A percentile compares a stretch with the other conserved stretches of the same genome.
Evolutionary conservation across 2,113 vertebrate species (phyloP).

Genomic region (Mesoclemmys tuberculata): DNA sequence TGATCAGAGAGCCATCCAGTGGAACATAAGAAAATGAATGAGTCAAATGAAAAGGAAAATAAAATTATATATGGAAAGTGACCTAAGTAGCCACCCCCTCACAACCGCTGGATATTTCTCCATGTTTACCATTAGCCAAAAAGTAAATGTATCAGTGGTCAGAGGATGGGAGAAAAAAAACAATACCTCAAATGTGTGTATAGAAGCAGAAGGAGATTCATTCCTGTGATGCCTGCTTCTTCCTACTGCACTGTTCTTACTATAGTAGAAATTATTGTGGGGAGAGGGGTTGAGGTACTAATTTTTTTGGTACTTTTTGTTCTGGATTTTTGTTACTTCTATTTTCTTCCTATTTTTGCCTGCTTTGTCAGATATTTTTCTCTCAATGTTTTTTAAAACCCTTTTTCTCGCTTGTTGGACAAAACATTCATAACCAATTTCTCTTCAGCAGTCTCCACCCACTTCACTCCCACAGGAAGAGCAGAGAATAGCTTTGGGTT

Average conservation of each 20-base stretch:
- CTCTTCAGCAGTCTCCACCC: background rate
- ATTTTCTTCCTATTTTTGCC: background rate
- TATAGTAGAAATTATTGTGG: background rate
- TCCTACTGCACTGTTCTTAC: background rate
- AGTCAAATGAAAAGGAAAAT: background rate
- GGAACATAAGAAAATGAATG: background rate
- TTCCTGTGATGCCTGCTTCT: background rate
- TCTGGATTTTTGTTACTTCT: background rate
- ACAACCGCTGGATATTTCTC: background rate
- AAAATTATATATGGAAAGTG: background rate
- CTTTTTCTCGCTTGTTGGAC: background rate
- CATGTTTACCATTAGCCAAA: background rate
- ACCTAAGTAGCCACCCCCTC: background rate
- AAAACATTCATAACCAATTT: background rate
- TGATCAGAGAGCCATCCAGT: background rate
- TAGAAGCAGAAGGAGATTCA: background rate
- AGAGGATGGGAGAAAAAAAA: background rate
- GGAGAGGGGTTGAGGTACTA: background rate
- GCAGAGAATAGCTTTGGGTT: background rate
- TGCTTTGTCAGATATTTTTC: background rate
- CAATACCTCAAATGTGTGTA: background rate
- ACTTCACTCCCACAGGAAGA: background rate
- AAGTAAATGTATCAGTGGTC: background rate
- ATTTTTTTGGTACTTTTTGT: background rate
- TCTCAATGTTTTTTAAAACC: background rate